Base-by-base conservation (phyloP, 1,140 invertebrate species). In the Drosophila chauvacae region DNA sequence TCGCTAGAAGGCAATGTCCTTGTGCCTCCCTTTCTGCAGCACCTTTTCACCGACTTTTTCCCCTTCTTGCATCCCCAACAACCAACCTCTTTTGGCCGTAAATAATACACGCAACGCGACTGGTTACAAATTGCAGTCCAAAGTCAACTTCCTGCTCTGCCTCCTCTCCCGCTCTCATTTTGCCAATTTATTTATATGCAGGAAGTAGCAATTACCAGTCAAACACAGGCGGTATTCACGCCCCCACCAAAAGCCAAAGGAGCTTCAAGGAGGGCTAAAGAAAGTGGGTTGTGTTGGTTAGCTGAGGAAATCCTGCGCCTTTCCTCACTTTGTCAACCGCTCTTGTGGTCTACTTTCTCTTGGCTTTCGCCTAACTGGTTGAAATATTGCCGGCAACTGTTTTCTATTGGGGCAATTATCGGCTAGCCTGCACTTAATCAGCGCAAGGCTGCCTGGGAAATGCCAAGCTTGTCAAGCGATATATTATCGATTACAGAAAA, bases 71-170 rank as follows among this genome's bases (percentile, higher is more conserved):
- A 65, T 13, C 47, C 59, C 58, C 45, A 58, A 26, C 33, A 28
- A 45, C 44, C 33, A 26, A 39, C 30, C 51, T 47, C 16, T 53
- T 37, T 51, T 60, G 71, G 77, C 87, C 84, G 78, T 85, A 88
- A 88, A 88, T 88, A 88, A 88, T 88, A 88, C 81, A 90, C 85
- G 85, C 84, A 84, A 88, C 63, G 72, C 83, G 75, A 81, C 85
- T 85, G 63, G 62, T 78, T 85, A 88, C 85, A 88, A 88, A 88
- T 88, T 88, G 85, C 85, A 78, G 65, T 59, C 80, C 66, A 70
- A 56, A 72, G 71, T 83, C 80, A 80, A 83, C 80, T 76, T 42
- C 57, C 26, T 45, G 48, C 55, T 37, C 41, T 26, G 26, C 16
- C 10, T 6, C 10, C 42, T 13, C 41, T 50, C 37, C 65, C 61